Evolutionary conservation across 2,888 invertebrate genomes (phyloP).

Genomic region (Tetheella fluctuosa): DNA sequence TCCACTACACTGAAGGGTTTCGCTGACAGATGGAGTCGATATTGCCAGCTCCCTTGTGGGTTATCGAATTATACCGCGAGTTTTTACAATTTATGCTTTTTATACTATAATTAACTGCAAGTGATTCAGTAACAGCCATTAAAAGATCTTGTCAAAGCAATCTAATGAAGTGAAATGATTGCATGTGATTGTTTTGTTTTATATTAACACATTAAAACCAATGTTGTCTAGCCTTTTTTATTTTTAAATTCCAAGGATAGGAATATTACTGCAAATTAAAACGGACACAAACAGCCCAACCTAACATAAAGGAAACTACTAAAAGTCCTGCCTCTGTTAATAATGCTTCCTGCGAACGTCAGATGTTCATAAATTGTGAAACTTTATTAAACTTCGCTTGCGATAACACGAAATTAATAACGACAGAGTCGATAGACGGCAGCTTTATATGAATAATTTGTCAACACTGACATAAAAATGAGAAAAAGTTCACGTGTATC

Average conservation of each 20-base stretch:
- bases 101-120: not conserved
- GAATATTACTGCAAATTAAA: conserved; percentile 9
- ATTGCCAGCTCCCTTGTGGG: conserved; percentile 31
- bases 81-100: conserved; percentile 9
- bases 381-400: conserved; percentile 61
- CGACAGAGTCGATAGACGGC: conserved; percentile 46
- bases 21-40: conserved; percentile 62
- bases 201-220: not conserved
- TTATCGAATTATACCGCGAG: conserved; percentile 56
- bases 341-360: conserved; percentile 53
- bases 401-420: conserved; percentile 56
- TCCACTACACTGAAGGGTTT: conserved; percentile 51
- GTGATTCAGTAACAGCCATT: conserved; percentile 12
- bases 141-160: conserved; percentile 10
- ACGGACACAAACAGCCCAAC: conserved; percentile 22
- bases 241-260: not conserved
- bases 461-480: conserved; percentile 44
- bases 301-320: conserved; percentile 36
- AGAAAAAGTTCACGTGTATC: conserved; percentile 44
- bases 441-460: conserved; percentile 48
- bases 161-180: not conserved
- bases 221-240: not conserved
- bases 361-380: conserved; percentile 51
- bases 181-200: conserved; percentile 5
- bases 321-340: conserved; percentile 44